phyloP scores from a whole-genome alignment of 2,113 vertebrate species.

The Fregetta grallaria region DNA sequence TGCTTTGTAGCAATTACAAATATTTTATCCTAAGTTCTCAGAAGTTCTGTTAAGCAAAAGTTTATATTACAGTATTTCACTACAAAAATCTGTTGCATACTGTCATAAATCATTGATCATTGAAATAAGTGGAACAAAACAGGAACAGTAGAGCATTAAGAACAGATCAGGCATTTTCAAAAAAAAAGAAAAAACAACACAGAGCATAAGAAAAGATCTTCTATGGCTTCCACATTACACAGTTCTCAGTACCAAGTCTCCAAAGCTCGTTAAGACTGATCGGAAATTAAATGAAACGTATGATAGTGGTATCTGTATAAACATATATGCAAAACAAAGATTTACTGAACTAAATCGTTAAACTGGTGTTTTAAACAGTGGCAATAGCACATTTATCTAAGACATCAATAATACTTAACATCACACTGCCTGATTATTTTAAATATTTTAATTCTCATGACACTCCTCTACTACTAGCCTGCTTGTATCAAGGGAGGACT shows the following conservation, averaged over 20 bases:
- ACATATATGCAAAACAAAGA: neutral
- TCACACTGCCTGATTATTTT: neutral
- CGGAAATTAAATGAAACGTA: neutral
- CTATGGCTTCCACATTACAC: neutral
- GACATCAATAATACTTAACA: neutral
- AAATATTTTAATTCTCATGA: neutral
- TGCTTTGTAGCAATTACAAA: neutral
- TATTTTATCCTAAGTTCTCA: neutral
- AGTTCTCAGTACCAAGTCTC: neutral
- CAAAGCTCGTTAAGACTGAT: neutral
- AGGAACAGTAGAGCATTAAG: neutral
- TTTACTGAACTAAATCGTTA: neutral
- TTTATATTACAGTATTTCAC: neutral
- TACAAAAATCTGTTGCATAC: neutral
- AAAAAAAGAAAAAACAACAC: neutral
- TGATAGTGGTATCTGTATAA: neutral
- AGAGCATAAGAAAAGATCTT: neutral
- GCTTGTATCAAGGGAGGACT: neutral
- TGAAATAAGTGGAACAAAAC: neutral
- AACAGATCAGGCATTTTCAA: neutral
- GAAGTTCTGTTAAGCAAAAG: neutral
- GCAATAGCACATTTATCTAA: neutral
- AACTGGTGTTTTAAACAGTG: neutral
- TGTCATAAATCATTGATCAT: neutral
- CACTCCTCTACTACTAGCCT: neutral